phyloP scores from a whole-genome alignment of 2,888 invertebrate genomes.

The Agrilus biguttatus region DNA sequence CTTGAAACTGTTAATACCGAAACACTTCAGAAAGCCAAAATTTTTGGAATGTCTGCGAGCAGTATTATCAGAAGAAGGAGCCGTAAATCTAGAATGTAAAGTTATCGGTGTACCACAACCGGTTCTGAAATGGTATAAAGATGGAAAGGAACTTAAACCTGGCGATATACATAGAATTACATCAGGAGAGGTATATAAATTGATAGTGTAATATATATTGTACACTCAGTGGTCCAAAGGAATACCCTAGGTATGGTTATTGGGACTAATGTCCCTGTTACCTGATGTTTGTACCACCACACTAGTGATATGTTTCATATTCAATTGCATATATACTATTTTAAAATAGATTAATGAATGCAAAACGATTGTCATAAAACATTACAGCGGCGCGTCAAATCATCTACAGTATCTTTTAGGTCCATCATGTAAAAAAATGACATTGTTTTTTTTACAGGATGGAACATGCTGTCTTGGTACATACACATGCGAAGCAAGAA shows the following conservation, averaged over 20 bases:
- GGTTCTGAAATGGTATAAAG: conserved; percentile 83
- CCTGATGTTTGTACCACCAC: too few species aligned
- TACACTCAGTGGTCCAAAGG: neutral
- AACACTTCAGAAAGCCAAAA: conserved; percentile 77
- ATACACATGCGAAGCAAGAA: conserved; percentile 80
- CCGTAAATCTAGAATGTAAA: conserved; percentile 85
- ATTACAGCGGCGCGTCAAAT: too few species aligned
- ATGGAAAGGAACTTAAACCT: conserved; percentile 75
- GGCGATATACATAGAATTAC: conserved; percentile 86
- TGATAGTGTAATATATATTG: neutral
- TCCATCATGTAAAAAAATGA: too few species aligned
- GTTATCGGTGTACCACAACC: conserved; percentile 86
- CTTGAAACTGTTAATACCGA: conserved; percentile 68
- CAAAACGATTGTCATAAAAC: too few species aligned
- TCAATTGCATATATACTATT: too few species aligned
- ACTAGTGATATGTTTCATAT: too few species aligned
- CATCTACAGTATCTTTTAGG: too few species aligned
- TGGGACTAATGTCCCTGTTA: too few species aligned
- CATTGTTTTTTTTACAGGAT: neutral
- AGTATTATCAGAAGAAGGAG: conserved; percentile 74
- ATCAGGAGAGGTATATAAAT: conserved; percentile 50
- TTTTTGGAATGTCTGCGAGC: conserved; percentile 77
- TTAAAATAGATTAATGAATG: too few species aligned
- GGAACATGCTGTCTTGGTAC: conserved; percentile 82
- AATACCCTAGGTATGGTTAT: neutral